These are phyloP conservation scores for Sphenopsis melanotis DNA, from an alignment of 2,797 vertebrate species.

Conservation along the genomic window DNA sequence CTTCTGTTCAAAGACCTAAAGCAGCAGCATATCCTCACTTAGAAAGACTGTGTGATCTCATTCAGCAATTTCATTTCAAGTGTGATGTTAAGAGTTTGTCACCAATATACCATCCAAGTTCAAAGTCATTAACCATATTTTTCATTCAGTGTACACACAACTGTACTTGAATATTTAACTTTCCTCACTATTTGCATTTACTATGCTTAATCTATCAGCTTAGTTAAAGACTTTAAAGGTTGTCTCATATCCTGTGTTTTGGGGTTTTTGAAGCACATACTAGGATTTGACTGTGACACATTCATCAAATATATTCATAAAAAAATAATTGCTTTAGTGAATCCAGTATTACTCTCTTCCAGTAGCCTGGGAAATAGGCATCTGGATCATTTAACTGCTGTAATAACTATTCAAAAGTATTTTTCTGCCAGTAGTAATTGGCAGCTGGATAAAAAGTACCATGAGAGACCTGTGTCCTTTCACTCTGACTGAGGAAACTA, in stretches of 20 bases:
- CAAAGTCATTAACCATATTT: neutral
- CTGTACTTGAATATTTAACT: neutral
- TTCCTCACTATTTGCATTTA: neutral
- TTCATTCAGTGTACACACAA: neutral
- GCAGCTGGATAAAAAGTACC: neutral
- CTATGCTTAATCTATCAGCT: neutral
- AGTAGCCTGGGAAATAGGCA: neutral
- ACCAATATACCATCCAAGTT: neutral
- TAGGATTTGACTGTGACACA: neutral
- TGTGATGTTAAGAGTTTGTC: neutral
- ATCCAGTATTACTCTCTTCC: neutral
- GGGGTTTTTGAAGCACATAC: neutral
- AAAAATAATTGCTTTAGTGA: neutral
- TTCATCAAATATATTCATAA: neutral
- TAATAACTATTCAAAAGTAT: neutral
- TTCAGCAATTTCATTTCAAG: neutral
- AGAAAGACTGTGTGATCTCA: accelerated
- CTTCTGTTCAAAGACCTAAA: neutral
- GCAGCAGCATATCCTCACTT: neutral
- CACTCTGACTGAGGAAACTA: neutral
- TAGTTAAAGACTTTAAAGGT: neutral
- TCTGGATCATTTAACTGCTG: neutral
- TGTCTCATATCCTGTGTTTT: neutral
- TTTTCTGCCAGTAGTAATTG: neutral
- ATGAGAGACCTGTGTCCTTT: neutral